Evolutionary conservation across 2,888 invertebrate genomes (phyloP).

Genomic region (Drosophila nr. fundita): DNA sequence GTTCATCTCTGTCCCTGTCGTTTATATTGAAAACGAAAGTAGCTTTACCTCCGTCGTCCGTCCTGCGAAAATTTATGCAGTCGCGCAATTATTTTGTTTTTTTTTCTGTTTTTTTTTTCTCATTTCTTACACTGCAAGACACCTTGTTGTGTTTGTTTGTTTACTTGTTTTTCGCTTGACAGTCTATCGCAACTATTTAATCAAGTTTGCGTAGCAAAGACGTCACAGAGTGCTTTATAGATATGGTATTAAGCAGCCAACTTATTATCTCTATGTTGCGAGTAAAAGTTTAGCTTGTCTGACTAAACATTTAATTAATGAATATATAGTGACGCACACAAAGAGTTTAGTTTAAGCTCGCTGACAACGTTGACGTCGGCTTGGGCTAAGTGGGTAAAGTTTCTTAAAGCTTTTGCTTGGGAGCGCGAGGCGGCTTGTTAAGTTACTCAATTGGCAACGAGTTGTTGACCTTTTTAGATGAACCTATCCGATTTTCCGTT

Average conservation of each 20-base stretch:
- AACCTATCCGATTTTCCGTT: conserved; percentile 37
- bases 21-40: conserved; percentile 79
- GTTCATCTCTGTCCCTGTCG: conserved; percentile 12
- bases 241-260: not conserved
- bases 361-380: not conserved
- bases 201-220: conserved; percentile 32
- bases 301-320: not conserved
- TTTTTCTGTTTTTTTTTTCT: conserved; percentile 27
- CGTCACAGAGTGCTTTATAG: conserved; percentile 14
- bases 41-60: conserved; percentile 54
- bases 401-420: conserved; percentile 12
- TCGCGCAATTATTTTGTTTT: conserved; percentile 71
- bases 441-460: conserved; percentile 74
- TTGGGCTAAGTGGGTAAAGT: not conserved
- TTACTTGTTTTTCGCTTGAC: conserved; percentile 17
- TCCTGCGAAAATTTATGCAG: conserved; percentile 73
- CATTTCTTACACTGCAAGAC: conserved; percentile 45
- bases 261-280: not conserved
- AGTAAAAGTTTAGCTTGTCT: conserved; percentile 4
- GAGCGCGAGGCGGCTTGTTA: conserved; percentile 49
- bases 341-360: not conserved
- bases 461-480: conserved; percentile 76
- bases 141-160: conserved; percentile 44
- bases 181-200: conserved; percentile 31
- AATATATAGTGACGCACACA: not conserved